phyloP scores from a whole-genome alignment of 2,888 invertebrate genomes.

The Caenorhabditis sp. region DNA sequence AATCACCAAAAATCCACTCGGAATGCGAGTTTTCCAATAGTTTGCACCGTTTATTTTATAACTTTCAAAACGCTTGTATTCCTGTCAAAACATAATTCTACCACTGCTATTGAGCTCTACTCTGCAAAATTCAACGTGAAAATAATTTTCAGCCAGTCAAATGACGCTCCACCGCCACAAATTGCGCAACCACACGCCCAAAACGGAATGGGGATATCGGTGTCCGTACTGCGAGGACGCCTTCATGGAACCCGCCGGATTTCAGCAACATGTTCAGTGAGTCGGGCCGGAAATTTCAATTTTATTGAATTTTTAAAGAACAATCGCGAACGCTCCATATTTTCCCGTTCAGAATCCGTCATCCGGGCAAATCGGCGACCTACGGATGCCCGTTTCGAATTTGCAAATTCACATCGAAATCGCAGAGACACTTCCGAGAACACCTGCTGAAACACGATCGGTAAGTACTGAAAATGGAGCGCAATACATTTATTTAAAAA shows the following conservation, averaged over 20 bases:
- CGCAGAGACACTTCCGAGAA: conserved; percentile 74
- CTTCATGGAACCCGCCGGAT: conserved; percentile 78
- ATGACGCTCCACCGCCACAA: conserved; percentile 78
- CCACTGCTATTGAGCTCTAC: too few species aligned
- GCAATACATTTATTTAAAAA: conserved; percentile 4
- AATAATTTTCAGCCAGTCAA: conserved; percentile 74
- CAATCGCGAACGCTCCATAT: too few species aligned
- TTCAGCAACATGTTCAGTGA: conserved; percentile 77
- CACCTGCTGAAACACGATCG: conserved; percentile 72
- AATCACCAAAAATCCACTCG: background rate
- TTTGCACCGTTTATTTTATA: background rate
- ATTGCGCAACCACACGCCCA: conserved; percentile 75
- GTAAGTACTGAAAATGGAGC: conserved; percentile 11
- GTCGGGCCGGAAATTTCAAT: too few species aligned
- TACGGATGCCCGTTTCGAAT: conserved; percentile 75
- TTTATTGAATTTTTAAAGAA: background rate
- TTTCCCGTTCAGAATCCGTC: conserved; percentile 66
- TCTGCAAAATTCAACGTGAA: background rate
- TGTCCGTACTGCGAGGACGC: conserved; percentile 77
- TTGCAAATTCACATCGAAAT: conserved; percentile 74
- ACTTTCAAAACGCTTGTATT: too few species aligned
- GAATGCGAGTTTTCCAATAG: background rate
- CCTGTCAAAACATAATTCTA: too few species aligned
- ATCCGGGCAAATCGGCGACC: conserved; percentile 73
- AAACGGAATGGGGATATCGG: conserved; percentile 76